phyloP scores from a whole-genome alignment of 2,797 vertebrate species.

The Hydrophis major region DNA sequence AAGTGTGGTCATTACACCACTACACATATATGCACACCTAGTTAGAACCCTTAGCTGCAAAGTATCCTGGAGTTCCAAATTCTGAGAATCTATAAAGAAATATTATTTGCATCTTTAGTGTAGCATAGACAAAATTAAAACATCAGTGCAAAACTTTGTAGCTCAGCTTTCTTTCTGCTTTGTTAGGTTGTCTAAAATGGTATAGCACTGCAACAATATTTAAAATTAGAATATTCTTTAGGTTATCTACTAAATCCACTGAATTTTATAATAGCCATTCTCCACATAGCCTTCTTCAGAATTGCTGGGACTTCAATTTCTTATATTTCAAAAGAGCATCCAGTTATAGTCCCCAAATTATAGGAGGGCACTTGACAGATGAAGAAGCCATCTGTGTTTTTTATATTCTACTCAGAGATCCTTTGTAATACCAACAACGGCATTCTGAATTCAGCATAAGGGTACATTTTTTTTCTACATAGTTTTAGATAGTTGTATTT shows the following conservation, averaged over 20 bases:
- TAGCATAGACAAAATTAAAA: neutral
- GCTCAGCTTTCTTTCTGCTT: neutral
- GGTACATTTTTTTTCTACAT: neutral
- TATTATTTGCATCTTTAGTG: neutral
- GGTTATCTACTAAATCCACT: neutral
- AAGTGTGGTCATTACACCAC: neutral
- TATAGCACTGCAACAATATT: neutral
- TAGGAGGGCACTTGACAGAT: neutral
- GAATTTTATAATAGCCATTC: neutral
- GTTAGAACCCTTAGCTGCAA: neutral
- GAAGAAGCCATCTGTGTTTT: neutral
- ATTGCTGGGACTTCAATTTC: neutral
- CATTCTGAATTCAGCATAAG: neutral
- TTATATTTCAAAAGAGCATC: neutral
- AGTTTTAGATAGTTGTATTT: neutral
- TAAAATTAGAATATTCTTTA: neutral
- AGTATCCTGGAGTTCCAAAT: neutral
- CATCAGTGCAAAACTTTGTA: neutral
- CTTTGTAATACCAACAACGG: neutral
- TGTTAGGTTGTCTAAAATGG: neutral
- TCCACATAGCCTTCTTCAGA: neutral
- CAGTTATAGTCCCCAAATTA: neutral
- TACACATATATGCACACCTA: neutral
- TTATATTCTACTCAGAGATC: neutral
- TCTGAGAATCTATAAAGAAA: neutral